phyloP scores from a whole-genome alignment of 2,113 vertebrate genomes.

The Paracanthobrama guichenoti region DNA sequence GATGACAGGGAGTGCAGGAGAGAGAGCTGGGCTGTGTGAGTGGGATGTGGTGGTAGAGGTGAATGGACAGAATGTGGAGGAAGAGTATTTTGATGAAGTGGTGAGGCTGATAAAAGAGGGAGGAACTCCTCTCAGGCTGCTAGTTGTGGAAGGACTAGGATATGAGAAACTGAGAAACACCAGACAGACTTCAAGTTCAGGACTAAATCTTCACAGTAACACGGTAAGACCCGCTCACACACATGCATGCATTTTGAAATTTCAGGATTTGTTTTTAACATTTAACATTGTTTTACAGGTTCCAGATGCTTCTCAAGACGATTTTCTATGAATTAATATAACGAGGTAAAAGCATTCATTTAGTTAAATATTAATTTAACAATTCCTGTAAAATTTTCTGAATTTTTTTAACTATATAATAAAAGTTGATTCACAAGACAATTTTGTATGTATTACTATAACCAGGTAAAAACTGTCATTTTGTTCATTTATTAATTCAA shows the following conservation, averaged over 20 bases:
- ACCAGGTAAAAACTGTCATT: background rate
- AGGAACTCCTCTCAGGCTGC: conserved; percentile 49
- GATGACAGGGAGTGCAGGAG: conserved; percentile 65
- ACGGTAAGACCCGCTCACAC: conserved; percentile 41
- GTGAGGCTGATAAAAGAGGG: conserved; percentile 66
- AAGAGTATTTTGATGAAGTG: conserved; percentile 60
- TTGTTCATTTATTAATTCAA: background rate
- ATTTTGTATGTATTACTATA: conserved; percentile 29
- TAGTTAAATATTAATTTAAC: background rate
- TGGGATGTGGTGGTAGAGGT: conserved; percentile 75
- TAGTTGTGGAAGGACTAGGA: conserved; percentile 57
- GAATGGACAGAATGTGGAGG: conserved; percentile 69
- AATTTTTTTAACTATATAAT: background rate
- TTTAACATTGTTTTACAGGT: conserved; percentile 25
- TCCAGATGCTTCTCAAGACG: conserved; percentile 41
- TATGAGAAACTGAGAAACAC: conserved; percentile 52
- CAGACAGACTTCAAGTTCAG: conserved; percentile 11
- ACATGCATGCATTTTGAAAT: background rate
- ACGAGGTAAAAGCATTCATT: background rate
- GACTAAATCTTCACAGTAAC: conserved; percentile 22
- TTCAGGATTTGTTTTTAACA: background rate
- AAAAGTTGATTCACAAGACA: conserved; percentile 32
- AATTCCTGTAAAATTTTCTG: background rate
- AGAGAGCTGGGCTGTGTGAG: conserved; percentile 68
- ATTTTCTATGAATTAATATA: conserved; percentile 36